phyloP scores from a whole-genome alignment of 2,888 invertebrate genomes.

The Proisotoma minuta region DNA sequence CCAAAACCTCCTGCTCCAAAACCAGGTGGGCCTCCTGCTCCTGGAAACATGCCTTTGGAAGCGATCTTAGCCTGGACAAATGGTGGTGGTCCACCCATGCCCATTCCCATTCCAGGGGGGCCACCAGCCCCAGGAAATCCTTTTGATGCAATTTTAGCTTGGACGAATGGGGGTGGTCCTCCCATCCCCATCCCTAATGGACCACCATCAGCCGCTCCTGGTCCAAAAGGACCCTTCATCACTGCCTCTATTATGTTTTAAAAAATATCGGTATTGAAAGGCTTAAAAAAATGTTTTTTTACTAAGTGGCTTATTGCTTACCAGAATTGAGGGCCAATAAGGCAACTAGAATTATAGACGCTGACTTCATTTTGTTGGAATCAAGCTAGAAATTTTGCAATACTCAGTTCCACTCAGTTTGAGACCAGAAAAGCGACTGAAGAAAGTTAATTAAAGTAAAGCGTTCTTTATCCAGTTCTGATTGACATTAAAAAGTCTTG shows the following conservation, averaged over 20 bases:
- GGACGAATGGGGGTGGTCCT: conserved; percentile 26
- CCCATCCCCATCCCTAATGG: conserved; percentile 2
- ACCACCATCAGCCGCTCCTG: not conserved
- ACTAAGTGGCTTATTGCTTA: not conserved
- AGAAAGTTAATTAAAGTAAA: not conserved
- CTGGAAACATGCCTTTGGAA: not conserved
- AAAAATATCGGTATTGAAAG: not conserved
- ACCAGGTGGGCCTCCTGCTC: conserved; percentile 16
- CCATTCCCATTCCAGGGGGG: conserved; percentile 7
- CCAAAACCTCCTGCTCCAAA: too few relatives aligned
- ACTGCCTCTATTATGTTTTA: conserved; percentile 16
- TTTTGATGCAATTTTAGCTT: conserved; percentile 19
- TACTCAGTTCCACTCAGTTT: not conserved
- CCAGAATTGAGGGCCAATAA: not conserved
- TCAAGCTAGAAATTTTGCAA: not conserved
- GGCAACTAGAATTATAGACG: not conserved
- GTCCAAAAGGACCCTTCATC: conserved; percentile 23
- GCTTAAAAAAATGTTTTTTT: not conserved
- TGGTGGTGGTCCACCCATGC: conserved; percentile 19
- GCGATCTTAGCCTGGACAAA: conserved; percentile 27
- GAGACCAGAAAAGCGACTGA: not conserved
- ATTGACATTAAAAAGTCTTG: not conserved
- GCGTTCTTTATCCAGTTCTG: not conserved
- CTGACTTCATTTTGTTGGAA: not conserved
- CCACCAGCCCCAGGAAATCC: conserved; percentile 7